These are phyloP conservation scores for Cephalopachus bancanus DNA, from an alignment of 2,797 vertebrate genomes.

Conservation along the genomic window DNA sequence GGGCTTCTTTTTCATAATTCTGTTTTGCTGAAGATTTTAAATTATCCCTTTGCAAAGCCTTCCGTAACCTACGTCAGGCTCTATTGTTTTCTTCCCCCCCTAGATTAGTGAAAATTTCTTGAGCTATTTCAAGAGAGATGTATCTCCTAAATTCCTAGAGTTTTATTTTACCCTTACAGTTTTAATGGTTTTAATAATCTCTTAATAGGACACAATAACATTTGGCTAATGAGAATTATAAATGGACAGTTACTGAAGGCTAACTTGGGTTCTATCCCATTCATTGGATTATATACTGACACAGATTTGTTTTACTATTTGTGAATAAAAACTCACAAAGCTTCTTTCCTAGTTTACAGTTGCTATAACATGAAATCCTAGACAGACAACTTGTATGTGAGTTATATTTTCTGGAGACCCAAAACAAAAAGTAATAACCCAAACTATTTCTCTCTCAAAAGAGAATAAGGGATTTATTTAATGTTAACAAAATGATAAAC, in stretches of 20 bases:
- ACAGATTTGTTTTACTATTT: not conserved
- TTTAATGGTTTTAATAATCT: not conserved
- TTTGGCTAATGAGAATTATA: not conserved
- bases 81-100: not conserved
- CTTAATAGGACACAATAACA: not conserved
- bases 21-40: not conserved
- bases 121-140: not conserved
- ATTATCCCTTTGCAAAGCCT: not conserved
- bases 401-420: not conserved
- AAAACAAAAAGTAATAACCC: not conserved
- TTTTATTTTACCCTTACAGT: constrained; percentile 5
- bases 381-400: not conserved
- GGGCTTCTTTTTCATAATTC: not conserved
- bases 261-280: not conserved
- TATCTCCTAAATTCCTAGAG: not conserved
- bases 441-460: not conserved
- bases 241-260: not conserved
- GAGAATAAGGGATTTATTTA: not conserved
- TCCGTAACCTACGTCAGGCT: not conserved
- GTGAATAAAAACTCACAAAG: not conserved
- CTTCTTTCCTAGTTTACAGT: not conserved
- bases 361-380: not conserved
- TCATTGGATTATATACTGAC: not conserved
- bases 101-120: not conserved
- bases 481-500: not conserved